Evolutionary conservation across 2,888 invertebrate genomes (phyloP), one percentile per base, ranked within the genome.

Genomic region (Drosophila multiciliata): DNA sequence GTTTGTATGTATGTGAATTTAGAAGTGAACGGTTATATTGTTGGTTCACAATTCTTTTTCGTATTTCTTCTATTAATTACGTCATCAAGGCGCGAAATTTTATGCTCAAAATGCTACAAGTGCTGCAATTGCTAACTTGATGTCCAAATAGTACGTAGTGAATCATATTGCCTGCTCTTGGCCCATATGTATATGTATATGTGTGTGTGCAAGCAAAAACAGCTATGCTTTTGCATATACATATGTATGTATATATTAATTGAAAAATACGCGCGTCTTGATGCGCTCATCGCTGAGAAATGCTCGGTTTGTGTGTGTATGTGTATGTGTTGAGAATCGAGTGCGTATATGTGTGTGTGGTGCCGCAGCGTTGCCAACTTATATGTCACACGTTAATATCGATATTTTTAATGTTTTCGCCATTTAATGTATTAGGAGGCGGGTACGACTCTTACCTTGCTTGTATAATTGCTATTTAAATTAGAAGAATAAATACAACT

Each of bases 211-310:
- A 49, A 53, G 53, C 64, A 64, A 36, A 61, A 50, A 61, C 62
- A 63, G 62, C 50, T 58, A 63, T 57, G 55, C 53, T 54, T 64
- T 53, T 45, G 38, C 45, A 64, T 64, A 73, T 65, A 60, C 42
- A 69, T 60, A 65, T 68, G 49, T 67, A 69, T 49, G 32, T 78
- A 79, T 71, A 83, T 79, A 86, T 80, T 82, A 87, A 87, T 87
- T 90, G 89, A 90, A 81, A 89, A 90, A 75, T 90, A 90, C 82
- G 90, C 81, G 83, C 84, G 90, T 79, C 84, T 90, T 87, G 91
- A 91, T 91, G 90, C 82, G 90, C 87, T 92, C 91, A 91, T 91
- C 91, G 90, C 82, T 76, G 66, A 82, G 83, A 80, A 84, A 90
- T 91, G 87, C 73, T 78, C 52, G 69, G 61, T 55, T 52, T 73